phyloP scores from a whole-genome alignment of 2,888 invertebrate species.

The Lycocerus yunnanus region DNA sequence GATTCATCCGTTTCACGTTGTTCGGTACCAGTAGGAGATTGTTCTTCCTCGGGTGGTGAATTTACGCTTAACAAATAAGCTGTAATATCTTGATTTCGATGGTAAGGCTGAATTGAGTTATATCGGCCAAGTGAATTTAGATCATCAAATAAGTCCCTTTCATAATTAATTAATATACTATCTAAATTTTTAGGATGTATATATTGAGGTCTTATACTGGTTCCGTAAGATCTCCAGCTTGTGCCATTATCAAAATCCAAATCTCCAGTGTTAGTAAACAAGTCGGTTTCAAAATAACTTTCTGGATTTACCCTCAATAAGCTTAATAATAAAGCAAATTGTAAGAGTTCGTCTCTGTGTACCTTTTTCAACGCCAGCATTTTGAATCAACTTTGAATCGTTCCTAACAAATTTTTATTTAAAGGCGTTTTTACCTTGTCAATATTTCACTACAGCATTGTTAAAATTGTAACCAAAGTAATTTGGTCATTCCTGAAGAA shows the following conservation, averaged over 20 bases:
- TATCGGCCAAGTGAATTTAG: slow-evolving; percentile 72
- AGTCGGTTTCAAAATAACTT: slow-evolving; percentile 65
- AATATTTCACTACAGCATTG: neutral
- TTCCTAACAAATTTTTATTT: neutral
- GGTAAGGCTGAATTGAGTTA: slow-evolving; percentile 58
- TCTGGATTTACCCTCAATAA: slow-evolving; percentile 78
- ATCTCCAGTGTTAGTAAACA: slow-evolving; percentile 46
- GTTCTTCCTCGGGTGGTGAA: slow-evolving; percentile 54
- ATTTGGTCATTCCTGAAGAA: neutral
- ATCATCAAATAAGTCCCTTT: slow-evolving; percentile 74
- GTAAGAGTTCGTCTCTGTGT: slow-evolving; percentile 79
- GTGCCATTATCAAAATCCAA: slow-evolving; percentile 69
- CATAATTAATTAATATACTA: slow-evolving; percentile 71
- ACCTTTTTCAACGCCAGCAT: slow-evolving; percentile 85
- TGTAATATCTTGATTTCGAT: slow-evolving; percentile 60
- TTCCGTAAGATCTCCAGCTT: slow-evolving; percentile 67
- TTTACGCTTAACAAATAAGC: slow-evolving; percentile 68
- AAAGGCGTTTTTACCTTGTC: neutral
- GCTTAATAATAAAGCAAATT: slow-evolving; percentile 80
- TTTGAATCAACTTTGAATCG: slow-evolving; percentile 8
- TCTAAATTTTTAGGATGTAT: slow-evolving; percentile 76
- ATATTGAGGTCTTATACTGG: slow-evolving; percentile 63
- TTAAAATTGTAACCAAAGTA: neutral
- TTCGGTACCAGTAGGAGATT: slow-evolving; percentile 23
- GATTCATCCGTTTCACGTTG: slow-evolving; percentile 10